Base-by-base conservation (phyloP, 92 coral and sea anemone genomes). In the Bergia puertoricense region DNA sequence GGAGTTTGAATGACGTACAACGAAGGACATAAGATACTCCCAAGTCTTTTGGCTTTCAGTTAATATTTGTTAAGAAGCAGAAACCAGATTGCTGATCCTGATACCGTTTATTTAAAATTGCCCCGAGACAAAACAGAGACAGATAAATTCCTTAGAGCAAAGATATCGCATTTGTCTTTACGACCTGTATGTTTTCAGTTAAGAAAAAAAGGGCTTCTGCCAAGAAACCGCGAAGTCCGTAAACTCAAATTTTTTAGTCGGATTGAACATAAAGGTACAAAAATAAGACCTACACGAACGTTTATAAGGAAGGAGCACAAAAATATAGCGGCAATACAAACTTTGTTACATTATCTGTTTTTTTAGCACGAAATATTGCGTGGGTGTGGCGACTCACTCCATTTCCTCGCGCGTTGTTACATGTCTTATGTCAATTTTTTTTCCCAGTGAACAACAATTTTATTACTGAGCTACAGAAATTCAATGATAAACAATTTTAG, bases 41-140 rank as follows among this genome's bases (percentile, higher is more conserved):
- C 1, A 74, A 38, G 22, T 13, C 78, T 40, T 7, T 41, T 75
- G 79, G 46, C 50, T 18, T 40, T 40, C 79, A 16, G 79, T 43
- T 7, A 3, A 4, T 39, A 18, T 74, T 40, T 76, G 46, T 42
- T 41, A 30, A 30, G 13, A 72, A 72, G 42, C 44, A 15, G 36
- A 76, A 16, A 23, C 11, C 46, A 45, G 16, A 39, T 20, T 80
- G 0, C 39, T 37, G 9, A 16, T 16, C 45, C 13, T 80, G 85
- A 51, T 76, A 36, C 20, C 73, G 45, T 38, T 14, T 65, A 59
- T 15, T 38, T 7, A 40, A 20, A 43, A 82, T 76, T 75, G 48
- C 75, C 76, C 62, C 20, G 7, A 82, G 86, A 62, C 76, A 9
- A 42, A 66, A 82, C 86, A 82, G 56, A 81, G 20, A 18, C 71